phyloP scores from a whole-genome alignment of 64 coral and sea anemone genomes.

The Hydrozoanthus tunicans region DNA sequence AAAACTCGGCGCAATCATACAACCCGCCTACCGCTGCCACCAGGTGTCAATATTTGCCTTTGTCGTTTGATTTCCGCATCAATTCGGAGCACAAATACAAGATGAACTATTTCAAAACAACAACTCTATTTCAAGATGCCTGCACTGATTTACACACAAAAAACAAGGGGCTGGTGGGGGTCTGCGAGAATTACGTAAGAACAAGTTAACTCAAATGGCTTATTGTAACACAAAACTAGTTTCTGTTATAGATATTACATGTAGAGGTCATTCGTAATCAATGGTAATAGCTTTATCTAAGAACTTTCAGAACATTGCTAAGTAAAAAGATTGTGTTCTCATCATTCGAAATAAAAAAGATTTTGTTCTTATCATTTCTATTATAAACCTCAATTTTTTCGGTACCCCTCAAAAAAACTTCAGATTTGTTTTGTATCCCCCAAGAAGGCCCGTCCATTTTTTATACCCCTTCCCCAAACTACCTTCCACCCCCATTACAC shows the following conservation, averaged over 20 bases:
- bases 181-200: not conserved
- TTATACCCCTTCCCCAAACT: not conserved
- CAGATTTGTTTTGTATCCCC: not conserved
- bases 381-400: not conserved
- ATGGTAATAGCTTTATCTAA: not conserved
- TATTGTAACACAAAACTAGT: not conserved
- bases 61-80: too few relatives aligned
- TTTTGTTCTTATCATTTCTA: not conserved
- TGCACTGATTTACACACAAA: too few relatives aligned
- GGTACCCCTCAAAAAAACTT: not conserved
- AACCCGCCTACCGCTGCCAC: too few relatives aligned
- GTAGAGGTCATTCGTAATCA: not conserved
- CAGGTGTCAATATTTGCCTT: too few relatives aligned
- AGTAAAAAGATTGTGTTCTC: not conserved
- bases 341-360: not conserved
- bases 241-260: slow-evolving; percentile 8
- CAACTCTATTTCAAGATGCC: too few relatives aligned
- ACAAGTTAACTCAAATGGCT: not conserved
- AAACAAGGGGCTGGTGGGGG: too few relatives aligned
- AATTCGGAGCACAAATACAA: too few relatives aligned
- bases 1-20: too few relatives aligned
- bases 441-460: not conserved
- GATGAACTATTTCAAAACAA: too few relatives aligned
- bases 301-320: slow-evolving; percentile 12
- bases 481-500: not conserved